phyloP scores from a whole-genome alignment of 2,797 vertebrate genomes.

The Moxostoma hubbsi region DNA sequence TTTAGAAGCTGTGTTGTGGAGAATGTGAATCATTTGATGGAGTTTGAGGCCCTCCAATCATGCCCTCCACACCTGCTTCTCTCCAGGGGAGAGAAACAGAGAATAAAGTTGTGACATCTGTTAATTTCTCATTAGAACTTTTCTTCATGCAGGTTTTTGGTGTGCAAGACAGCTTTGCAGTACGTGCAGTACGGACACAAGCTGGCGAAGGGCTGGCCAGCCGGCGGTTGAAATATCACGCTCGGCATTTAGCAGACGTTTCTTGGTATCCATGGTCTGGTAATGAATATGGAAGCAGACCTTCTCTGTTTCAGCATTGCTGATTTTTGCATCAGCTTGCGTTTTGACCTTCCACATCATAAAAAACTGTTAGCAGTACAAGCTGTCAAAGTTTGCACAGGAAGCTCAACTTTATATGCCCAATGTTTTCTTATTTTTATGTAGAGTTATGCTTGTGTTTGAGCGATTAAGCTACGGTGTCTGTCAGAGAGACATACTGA shows the following conservation, averaged over 20 bases:
- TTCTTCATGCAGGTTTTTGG: conserved; percentile 63
- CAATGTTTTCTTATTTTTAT: conserved; percentile 19
- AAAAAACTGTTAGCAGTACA: conserved; percentile 44
- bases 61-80: conserved; percentile 79
- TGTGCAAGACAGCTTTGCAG: conserved; percentile 54
- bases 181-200: conserved; percentile 58
- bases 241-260: conserved; percentile 60
- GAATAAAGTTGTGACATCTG: conserved; percentile 80
- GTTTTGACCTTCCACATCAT: conserved; percentile 63
- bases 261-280: conserved; percentile 51
- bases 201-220: conserved; percentile 59
- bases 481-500: conserved; percentile 37
- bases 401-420: conserved; percentile 44
- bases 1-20: conserved; percentile 38
- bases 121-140: conserved; percentile 82
- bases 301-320: conserved; percentile 48
- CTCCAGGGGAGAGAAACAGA: conserved; percentile 59
- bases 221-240: conserved; percentile 55
- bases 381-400: conserved; percentile 58
- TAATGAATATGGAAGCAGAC: conserved; percentile 67
- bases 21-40: conserved; percentile 31
- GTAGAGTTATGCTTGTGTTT: conserved; percentile 21
- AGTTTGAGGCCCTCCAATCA: conserved; percentile 71
- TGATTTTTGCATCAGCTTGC: conserved; percentile 54
- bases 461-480: conserved; percentile 44